phyloP scores from a whole-genome alignment of 2,797 vertebrate genomes.

The Chromis chromis region DNA sequence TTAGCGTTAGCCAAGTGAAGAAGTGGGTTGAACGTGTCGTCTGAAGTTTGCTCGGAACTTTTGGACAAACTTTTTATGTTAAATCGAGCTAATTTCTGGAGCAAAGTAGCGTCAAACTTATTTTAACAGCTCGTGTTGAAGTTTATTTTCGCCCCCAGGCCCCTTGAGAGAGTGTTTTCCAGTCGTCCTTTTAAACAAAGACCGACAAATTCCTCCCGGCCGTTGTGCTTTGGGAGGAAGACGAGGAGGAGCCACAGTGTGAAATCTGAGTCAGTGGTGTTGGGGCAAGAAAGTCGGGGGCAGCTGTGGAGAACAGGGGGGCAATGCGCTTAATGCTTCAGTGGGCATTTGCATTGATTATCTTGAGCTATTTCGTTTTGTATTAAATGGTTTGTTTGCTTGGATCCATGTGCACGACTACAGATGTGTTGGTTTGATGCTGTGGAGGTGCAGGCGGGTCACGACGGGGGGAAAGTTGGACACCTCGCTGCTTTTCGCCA shows the following conservation, averaged over 20 bases:
- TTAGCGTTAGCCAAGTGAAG: background rate
- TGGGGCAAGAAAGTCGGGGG: constrained; percentile 63
- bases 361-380: no score
- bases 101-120: accelerated
- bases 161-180: constrained; percentile 40
- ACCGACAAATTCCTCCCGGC: constrained; percentile 77
- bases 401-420: no score
- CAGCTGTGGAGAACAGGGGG: constrained; percentile 67
- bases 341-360: background rate
- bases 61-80: background rate
- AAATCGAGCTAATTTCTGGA: background rate
- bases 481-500: background rate
- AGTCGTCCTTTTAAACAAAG: constrained; percentile 81
- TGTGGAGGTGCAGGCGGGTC: background rate
- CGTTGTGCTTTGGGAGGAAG: constrained; percentile 80
- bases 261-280: constrained; percentile 83
- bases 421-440: background rate
- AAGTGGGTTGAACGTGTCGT: background rate
- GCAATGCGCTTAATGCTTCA: constrained; percentile 16
- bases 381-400: background rate
- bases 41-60: constrained; percentile 50
- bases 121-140: background rate
- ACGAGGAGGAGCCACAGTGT: constrained; percentile 86
- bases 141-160: constrained; percentile 2
- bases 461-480: constrained; percentile 25